phyloP scores from a whole-genome alignment of 2,113 vertebrate genomes.

The Craseonycteris thonglongyai region DNA sequence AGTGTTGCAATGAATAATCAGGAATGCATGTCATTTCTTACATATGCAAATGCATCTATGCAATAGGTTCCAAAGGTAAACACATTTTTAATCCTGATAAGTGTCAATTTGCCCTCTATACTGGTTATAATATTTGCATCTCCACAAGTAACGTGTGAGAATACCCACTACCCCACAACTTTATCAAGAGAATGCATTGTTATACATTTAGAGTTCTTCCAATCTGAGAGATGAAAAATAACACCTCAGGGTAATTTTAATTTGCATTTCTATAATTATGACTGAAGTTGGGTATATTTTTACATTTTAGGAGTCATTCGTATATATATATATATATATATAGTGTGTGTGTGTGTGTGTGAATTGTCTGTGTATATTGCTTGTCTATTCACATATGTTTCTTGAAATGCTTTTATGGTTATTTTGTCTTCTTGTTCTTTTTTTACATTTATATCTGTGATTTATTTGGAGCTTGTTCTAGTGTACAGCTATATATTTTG shows the following conservation, averaged over 20 bases:
- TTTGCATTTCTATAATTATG: neutral
- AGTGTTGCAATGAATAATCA: neutral
- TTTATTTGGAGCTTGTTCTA: constrained; percentile 2
- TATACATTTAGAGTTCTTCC: neutral
- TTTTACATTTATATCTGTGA: neutral
- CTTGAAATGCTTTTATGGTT: neutral
- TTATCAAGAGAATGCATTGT: neutral
- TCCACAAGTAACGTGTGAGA: neutral
- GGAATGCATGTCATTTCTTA: neutral
- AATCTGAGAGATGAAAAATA: constrained; percentile 1
- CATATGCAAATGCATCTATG: neutral
- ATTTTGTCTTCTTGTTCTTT: neutral
- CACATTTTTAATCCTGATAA: neutral
- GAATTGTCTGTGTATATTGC: neutral
- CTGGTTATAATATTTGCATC: neutral
- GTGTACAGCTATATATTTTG: neutral
- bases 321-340: no score
- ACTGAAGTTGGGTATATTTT: neutral
- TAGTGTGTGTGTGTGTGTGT: no score
- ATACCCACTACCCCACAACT: neutral
- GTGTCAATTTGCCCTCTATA: neutral
- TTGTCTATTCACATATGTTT: neutral
- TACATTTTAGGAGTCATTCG: neutral
- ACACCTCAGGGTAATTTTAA: neutral
- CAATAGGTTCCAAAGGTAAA: constrained; percentile 30